Conservation (phyloP, 2,888 invertebrate species). For the Drosophila macrospina region DNA sequence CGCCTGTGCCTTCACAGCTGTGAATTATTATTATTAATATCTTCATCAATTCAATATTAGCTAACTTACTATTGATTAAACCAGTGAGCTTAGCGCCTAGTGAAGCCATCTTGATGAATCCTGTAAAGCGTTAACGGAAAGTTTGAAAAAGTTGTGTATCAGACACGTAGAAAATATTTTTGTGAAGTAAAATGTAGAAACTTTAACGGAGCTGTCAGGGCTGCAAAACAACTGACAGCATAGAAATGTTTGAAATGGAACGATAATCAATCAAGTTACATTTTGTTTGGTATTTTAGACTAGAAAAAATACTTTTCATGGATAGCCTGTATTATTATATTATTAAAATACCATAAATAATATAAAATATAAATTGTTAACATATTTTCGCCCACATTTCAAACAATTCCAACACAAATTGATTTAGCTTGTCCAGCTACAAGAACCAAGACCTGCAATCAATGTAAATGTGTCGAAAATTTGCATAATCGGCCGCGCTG, state of each 20-base stretch:
- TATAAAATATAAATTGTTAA: neutral
- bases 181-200: neutral
- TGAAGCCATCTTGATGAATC: conserved; percentile 42
- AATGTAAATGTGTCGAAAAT: conserved; percentile 54
- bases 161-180: conserved; percentile 24
- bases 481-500: conserved; percentile 65
- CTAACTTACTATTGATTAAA: conserved; percentile 54
- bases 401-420: conserved; percentile 16
- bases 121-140: neutral
- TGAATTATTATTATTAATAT: neutral
- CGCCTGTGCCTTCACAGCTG: conserved; percentile 49
- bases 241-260: conserved; percentile 32
- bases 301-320: neutral
- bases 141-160: conserved; percentile 4
- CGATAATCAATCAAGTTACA: neutral
- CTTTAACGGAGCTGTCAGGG: conserved; percentile 17
- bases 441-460: conserved; percentile 36
- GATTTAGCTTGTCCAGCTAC: conserved; percentile 17
- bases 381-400: neutral
- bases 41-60: neutral
- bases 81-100: conserved; percentile 35
- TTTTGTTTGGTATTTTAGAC: neutral
- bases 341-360: neutral
- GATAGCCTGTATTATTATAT: neutral
- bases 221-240: neutral